A percentile compares a stretch with the other conserved stretches of the same genome.
Evolutionary conservation across 2,888 invertebrate genomes (phyloP).

Genomic region (Gibbula magus): DNA sequence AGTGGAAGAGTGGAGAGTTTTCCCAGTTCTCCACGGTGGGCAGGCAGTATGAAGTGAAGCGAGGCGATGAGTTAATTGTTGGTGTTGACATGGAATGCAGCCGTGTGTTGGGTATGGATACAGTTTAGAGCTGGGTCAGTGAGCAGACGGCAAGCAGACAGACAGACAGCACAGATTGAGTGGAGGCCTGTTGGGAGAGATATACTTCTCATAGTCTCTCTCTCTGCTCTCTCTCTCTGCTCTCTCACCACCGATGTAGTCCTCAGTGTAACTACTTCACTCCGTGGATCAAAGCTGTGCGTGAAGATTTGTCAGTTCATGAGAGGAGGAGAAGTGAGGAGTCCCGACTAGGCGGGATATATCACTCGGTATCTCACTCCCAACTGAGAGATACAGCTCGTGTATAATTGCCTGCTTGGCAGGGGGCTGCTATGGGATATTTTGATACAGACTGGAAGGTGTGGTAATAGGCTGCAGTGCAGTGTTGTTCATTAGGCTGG

Average conservation of each 20-base stretch:
- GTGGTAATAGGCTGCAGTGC: neutral
- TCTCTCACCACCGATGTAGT: too few relatives aligned
- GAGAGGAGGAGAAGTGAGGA: neutral
- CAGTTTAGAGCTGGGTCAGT: conserved; percentile 13
- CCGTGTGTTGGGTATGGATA: neutral
- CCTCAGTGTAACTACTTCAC: too few relatives aligned
- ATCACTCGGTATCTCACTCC: neutral
- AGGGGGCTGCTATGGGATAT: neutral
- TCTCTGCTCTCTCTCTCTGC: too few relatives aligned
- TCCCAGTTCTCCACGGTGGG: too few relatives aligned
- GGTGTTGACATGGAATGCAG: conserved; percentile 21
- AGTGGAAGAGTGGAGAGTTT: too few relatives aligned
- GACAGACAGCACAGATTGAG: neutral
- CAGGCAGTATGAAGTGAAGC: neutral
- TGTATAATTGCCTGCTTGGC: neutral
- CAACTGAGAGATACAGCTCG: neutral
- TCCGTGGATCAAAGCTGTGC: too few relatives aligned
- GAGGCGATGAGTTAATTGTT: conserved; percentile 8
- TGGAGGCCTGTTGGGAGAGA: too few relatives aligned
- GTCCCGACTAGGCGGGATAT: neutral
- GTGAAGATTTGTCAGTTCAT: too few relatives aligned
- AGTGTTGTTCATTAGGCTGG: too few relatives aligned
- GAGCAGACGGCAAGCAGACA: conserved; percentile 1
- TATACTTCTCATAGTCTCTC: too few relatives aligned
- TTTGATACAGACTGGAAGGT: neutral